Percentiles rank a stretch among this genome's conserved stretches.
phyloP scores from a whole-genome alignment of 2,113 vertebrate genomes.

The Plectropomus leopardus region DNA sequence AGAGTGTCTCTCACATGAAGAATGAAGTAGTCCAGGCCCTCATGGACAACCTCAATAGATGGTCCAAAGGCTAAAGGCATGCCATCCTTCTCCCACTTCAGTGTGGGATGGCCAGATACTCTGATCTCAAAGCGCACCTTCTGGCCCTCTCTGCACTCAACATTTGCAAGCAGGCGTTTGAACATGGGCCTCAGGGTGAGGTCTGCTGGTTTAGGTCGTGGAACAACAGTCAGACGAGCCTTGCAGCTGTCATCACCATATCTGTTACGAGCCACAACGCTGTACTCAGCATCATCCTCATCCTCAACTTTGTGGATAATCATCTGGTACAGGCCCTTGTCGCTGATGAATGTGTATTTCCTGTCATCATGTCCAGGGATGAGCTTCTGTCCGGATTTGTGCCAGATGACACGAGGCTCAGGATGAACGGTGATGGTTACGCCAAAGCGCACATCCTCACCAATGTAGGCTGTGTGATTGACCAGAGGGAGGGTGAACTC shows the following conservation, averaged over 20 bases:
- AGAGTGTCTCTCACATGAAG: conserved; percentile 94
- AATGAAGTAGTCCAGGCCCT: conserved; percentile 97
- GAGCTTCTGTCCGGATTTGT: conserved; percentile 97
- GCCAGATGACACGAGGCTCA: conserved; percentile 96
- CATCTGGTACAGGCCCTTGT: conserved; percentile 97
- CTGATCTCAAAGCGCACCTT: conserved; percentile 95
- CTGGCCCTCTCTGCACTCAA: conserved; percentile 96
- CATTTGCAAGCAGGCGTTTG: conserved; percentile 96
- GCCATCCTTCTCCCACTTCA: conserved; percentile 98
- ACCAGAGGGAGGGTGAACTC: conserved; percentile 97
- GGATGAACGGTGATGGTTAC: conserved; percentile 99
- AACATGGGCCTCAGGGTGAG: conserved; percentile 98
- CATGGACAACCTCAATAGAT: conserved; percentile 94
- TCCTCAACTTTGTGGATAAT: conserved; percentile 89
- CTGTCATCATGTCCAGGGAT: conserved; percentile 92
- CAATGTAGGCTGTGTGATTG: conserved; percentile 92
- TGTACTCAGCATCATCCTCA: conserved; percentile 95
- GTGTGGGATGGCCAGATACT: conserved; percentile 91
- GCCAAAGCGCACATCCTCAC: conserved; percentile 93
- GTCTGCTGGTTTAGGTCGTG: conserved; percentile 92
- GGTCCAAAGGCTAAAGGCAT: conserved; percentile 91
- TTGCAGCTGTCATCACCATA: conserved; percentile 98
- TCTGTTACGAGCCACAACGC: conserved; percentile 93
- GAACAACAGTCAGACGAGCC: conserved; percentile 92
- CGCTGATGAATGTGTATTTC: conserved; percentile 94